A percentile compares a stretch with the other conserved stretches of the same genome.
Conservation (phyloP, 2,113 vertebrate species). For the Podocnemis expansa region DNA sequence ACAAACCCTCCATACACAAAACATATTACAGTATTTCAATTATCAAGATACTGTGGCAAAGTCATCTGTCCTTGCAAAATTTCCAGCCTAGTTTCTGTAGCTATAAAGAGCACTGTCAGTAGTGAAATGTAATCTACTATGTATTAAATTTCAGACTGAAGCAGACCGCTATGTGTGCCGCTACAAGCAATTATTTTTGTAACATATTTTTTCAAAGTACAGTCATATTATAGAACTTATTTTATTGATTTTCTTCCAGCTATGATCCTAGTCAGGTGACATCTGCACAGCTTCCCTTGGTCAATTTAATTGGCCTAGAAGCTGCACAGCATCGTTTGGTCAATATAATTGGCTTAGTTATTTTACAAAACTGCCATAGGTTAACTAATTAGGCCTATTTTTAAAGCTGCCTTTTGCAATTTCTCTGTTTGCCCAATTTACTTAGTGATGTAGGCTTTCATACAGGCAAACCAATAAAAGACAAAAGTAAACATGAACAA, state of each 20-base stretch:
- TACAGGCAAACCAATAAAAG: not conserved
- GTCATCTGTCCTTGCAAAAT: not conserved
- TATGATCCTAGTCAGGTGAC: not conserved
- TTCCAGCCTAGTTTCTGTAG: accelerated
- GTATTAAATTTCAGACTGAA: not conserved
- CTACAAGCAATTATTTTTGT: not conserved
- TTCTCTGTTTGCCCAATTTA: not conserved
- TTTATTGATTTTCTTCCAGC: not conserved
- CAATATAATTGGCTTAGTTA: not conserved
- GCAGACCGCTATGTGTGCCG: not conserved
- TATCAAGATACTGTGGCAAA: not conserved
- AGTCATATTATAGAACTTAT: not conserved
- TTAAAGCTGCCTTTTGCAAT: not conserved
- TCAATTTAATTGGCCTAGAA: not conserved
- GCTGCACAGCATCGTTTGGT: not conserved
- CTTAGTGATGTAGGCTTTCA: not conserved
- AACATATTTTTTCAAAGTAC: not conserved
- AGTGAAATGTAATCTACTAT: not conserved
- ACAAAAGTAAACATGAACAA: not conserved
- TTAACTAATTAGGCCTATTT: not conserved
- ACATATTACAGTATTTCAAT: not conserved
- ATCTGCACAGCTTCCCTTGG: not conserved
- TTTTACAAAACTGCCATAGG: not conserved
- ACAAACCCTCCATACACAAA: not conserved
- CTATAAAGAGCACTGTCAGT: not conserved